Conservation (phyloP, 2,888 invertebrate genomes). For the Hedya salicella region DNA sequence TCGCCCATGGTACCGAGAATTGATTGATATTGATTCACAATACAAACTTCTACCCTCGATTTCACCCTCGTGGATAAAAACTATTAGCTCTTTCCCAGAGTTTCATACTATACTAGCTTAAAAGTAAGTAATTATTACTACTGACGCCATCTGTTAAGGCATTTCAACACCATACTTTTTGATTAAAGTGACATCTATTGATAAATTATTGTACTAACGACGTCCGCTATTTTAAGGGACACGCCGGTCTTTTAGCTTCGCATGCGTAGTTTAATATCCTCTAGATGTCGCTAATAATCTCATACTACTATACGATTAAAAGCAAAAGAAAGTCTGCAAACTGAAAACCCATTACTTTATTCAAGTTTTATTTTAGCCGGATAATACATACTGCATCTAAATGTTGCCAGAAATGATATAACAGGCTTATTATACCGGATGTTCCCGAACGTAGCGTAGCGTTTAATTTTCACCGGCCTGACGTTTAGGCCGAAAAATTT, state of each 20-base stretch:
- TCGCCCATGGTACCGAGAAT: too few species aligned
- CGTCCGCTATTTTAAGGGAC: too few species aligned
- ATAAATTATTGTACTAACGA: too few species aligned
- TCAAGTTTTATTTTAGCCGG: not conserved
- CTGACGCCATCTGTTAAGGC: slow-evolving; percentile 13
- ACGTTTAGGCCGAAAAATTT: slow-evolving; percentile 31
- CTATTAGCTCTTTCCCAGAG: too few species aligned
- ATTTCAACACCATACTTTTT: not conserved
- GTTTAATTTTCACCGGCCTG: slow-evolving; percentile 31
- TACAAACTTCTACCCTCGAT: too few species aligned
- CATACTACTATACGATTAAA: not conserved
- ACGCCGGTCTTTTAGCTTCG: too few species aligned
- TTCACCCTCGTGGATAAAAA: too few species aligned
- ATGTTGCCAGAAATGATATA: slow-evolving; percentile 38
- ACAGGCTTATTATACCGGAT: slow-evolving; percentile 18
- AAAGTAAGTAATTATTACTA: not conserved
- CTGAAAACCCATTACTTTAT: not conserved
- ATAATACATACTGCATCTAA: slow-evolving; percentile 9
- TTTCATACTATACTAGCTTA: too few species aligned
- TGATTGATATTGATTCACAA: too few species aligned
- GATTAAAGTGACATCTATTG: slow-evolving; percentile 14
- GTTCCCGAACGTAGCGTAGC: slow-evolving; percentile 27
- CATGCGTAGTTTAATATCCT: not conserved
- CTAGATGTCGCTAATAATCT: not conserved
- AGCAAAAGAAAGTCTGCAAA: not conserved